Percentiles rank a stretch among this genome's conserved stretches.
Evolutionary conservation across 2,797 vertebrate genomes (phyloP).

Genomic region (Tragopan temminckii): DNA sequence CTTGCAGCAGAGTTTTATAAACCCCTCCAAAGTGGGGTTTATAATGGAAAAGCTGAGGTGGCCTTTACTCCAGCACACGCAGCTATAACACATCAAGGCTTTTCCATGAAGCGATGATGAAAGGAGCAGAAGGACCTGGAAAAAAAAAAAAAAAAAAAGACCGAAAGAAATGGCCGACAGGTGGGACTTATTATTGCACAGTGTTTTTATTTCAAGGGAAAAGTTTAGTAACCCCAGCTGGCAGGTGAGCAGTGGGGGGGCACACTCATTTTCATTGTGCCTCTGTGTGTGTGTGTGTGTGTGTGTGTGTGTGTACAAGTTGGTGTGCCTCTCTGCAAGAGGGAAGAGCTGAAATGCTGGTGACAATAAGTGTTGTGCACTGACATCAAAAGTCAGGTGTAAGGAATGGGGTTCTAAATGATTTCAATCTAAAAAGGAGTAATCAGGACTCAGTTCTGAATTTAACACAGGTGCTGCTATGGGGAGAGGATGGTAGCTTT

Average conservation of each 20-base stretch:
- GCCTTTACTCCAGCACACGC: slow-evolving; percentile 69
- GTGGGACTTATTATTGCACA: slow-evolving; percentile 79
- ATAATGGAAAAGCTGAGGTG: slow-evolving; percentile 81
- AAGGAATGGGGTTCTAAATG: slow-evolving; percentile 28
- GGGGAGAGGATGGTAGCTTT: not conserved
- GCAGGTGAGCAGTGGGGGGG: slow-evolving; percentile 76
- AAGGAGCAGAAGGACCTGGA: slow-evolving; percentile 77
- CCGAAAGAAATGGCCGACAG: slow-evolving; percentile 67
- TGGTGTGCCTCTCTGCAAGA: slow-evolving; percentile 9
- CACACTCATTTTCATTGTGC: slow-evolving; percentile 64
- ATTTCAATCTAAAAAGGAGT: not conserved
- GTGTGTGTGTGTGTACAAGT: slow-evolving; percentile 49
- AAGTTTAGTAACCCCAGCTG: slow-evolving; percentile 81
- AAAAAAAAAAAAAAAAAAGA: slow-evolving; percentile 4
- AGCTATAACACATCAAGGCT: slow-evolving; percentile 80
- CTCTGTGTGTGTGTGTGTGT: slow-evolving; percentile 50
- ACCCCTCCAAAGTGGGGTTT: slow-evolving; percentile 78
- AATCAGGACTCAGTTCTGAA: slow-evolving; percentile 9
- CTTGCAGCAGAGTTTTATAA: slow-evolving; percentile 77
- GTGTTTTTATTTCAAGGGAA: slow-evolving; percentile 80
- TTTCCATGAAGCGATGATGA: slow-evolving; percentile 78
- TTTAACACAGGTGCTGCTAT: not conserved
- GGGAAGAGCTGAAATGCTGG: slow-evolving; percentile 40
- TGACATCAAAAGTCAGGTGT: not conserved
- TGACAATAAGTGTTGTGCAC: slow-evolving; percentile 19